These are phyloP conservation scores for Argyrosomus japonicus DNA, from an alignment of 2,113 vertebrate genomes.

Conservation along the genomic window DNA sequence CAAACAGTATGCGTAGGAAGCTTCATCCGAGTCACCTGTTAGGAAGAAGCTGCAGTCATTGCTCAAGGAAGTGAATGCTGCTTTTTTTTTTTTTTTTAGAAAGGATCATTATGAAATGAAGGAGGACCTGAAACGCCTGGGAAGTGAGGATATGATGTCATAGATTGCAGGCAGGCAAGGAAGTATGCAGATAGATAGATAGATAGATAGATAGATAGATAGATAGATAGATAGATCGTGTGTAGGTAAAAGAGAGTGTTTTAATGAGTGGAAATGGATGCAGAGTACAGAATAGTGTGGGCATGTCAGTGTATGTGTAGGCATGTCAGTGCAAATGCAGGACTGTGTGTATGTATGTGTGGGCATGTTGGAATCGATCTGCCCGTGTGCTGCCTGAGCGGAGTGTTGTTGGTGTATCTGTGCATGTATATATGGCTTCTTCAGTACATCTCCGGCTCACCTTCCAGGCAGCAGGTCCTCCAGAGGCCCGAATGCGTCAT, in stretches of 20 bases:
- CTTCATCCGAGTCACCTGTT: not conserved
- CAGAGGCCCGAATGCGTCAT: slow-evolving; percentile 99
- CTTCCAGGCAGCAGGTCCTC: slow-evolving; percentile 99
- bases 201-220: slow-evolving; percentile 19
- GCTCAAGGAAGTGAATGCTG: not conserved
- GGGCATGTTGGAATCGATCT: slow-evolving; percentile 58
- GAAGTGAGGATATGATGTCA: slow-evolving; percentile 14
- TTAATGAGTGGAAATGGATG: slow-evolving; percentile 38
- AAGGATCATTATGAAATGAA: not conserved
- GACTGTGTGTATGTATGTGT: slow-evolving; percentile 24
- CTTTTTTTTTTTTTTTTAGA: not conserved
- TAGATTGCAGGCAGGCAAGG: not conserved
- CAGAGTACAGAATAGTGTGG: slow-evolving; percentile 49
- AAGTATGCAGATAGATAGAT: slow-evolving; percentile 30
- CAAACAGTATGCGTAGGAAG: not conserved
- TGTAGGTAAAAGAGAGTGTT: slow-evolving; percentile 16
- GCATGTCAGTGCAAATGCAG: slow-evolving; percentile 50
- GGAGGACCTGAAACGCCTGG: not conserved
- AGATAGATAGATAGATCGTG: slow-evolving; percentile 17
- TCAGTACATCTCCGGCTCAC: slow-evolving; percentile 77
- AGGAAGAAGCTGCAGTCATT: not conserved
- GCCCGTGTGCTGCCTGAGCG: slow-evolving; percentile 25
- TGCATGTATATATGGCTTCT: not conserved
- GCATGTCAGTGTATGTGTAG: slow-evolving; percentile 58
- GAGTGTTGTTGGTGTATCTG: slow-evolving; percentile 9